A percentile compares a stretch with the other conserved stretches of the same genome.
Evolutionary conservation across 2,113 vertebrate species (phyloP).

Genomic region (Myotis brandtii): DNA sequence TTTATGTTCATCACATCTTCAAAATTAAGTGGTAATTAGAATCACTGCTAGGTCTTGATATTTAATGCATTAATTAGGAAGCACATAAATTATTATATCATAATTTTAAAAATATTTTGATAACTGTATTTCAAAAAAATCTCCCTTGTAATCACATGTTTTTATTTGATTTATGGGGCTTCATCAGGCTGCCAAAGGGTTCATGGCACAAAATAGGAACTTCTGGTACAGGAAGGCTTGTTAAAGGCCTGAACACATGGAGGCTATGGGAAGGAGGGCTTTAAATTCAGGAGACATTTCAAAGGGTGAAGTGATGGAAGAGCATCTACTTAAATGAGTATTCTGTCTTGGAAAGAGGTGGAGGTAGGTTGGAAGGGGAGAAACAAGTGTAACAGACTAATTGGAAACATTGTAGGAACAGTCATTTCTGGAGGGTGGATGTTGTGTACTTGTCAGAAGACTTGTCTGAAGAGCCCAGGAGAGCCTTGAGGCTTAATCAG

Average conservation of each 20-base stretch:
- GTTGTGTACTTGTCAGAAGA: background rate
- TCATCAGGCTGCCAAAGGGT: background rate
- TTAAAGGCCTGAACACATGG: background rate
- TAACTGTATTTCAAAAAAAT: background rate
- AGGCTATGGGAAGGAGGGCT: background rate
- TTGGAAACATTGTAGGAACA: background rate
- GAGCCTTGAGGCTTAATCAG: background rate
- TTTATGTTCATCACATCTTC: background rate
- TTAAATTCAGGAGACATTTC: background rate
- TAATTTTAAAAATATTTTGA: background rate
- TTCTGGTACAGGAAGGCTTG: background rate
- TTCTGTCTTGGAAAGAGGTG: background rate
- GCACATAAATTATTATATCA: background rate
- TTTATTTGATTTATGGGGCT: background rate
- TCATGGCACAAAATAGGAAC: background rate
- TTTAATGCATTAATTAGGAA: background rate
- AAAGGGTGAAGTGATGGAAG: background rate
- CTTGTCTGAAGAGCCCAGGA: background rate
- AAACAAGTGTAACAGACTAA: background rate
- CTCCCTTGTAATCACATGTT: background rate
- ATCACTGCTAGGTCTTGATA: background rate
- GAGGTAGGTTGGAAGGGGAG: background rate
- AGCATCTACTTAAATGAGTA: background rate
- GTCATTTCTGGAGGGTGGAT: too few species aligned
- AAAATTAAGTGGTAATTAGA: conserved; percentile 17